Conservation (phyloP, 1,140 invertebrate species). For the Drosophila auraria region DNA sequence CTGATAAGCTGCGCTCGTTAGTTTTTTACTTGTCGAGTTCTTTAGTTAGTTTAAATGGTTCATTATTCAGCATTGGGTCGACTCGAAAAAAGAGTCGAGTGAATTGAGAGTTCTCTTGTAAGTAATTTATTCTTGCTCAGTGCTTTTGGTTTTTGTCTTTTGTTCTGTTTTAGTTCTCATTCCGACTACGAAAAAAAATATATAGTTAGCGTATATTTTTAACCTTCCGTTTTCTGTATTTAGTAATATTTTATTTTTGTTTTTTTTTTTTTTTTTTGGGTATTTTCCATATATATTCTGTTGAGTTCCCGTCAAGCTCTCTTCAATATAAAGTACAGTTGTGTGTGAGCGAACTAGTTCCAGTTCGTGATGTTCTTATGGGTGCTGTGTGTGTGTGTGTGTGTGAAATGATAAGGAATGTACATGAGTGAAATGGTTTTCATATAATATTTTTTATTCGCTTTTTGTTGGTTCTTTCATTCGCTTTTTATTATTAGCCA, state of each 20-base stretch:
- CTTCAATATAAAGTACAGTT: slow-evolving; percentile 49
- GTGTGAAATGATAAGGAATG: slow-evolving; percentile 41
- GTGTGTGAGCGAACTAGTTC: slow-evolving; percentile 26
- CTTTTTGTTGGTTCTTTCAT: slow-evolving; percentile 44
- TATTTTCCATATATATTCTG: slow-evolving; percentile 46
- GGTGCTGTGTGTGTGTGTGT: slow-evolving; percentile 17
- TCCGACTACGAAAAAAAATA: slow-evolving; percentile 52
- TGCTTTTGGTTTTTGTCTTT: slow-evolving; percentile 57
- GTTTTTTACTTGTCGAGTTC: slow-evolving; percentile 49
- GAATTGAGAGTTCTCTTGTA: slow-evolving; percentile 56
- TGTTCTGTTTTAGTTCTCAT: slow-evolving; percentile 23
- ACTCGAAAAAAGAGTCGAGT: slow-evolving; percentile 65
- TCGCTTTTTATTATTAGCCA: slow-evolving; percentile 36
- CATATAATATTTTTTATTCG: slow-evolving; percentile 44
- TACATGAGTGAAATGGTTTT: slow-evolving; percentile 62
- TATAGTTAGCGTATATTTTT: slow-evolving; percentile 52
- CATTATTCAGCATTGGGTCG: slow-evolving; percentile 72
- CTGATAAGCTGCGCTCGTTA: slow-evolving; percentile 68
- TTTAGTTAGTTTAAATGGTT: slow-evolving; percentile 47
- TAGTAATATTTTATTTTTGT: slow-evolving; percentile 27
- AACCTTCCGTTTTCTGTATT: slow-evolving; percentile 39
- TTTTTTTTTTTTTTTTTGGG: slow-evolving; percentile 17
- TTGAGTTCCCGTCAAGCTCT: slow-evolving; percentile 50
- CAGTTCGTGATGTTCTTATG: slow-evolving; percentile 31
- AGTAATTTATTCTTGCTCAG: slow-evolving; percentile 61